Evolutionary conservation across 1,140 invertebrate species (phyloP), one percentile per base, ranked within the genome.

Genomic region (Drosophila bipectinata): DNA sequence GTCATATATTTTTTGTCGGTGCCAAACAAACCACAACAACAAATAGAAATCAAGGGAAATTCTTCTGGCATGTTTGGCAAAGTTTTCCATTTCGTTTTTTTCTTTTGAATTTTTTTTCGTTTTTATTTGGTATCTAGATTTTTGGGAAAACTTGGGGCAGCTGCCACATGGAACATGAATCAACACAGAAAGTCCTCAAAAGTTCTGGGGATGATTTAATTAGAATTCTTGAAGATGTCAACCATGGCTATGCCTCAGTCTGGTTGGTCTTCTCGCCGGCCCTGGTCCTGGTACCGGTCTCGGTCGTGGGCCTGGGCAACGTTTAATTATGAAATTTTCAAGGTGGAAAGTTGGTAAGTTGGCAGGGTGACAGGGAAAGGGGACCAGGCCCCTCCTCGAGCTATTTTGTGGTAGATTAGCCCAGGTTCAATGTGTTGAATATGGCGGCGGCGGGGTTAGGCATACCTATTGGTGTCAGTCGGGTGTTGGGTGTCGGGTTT

Each of bases 251-350:
- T 62, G 53, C 47, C 47, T 51, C 47, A 18, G 62, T 24, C 44
- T 45, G 48, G 61, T n/a, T 47, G 44, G 44, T 47, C 41, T 18
- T 15, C 41, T 44, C 5, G 41, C 14, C 41, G 12, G 39, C 3
- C n/a, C 39, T 44, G 12, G 12, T 0, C 39, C 39, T 26, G 28
- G 30, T 28, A 8, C 12, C 14, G 21, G 24, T 52, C 52, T 30
- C 51, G 34, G 56, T 47, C 32, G 28, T 51, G 39, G 61, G 56
- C 45, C 45, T 44, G 62, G 72, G 73, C 73, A 75, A 68, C 61
- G 72, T 85, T 85, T 88, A 85, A 85, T 85, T 85, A 85, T 85
- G 82, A 85, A 87, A 87, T 87, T 87, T 85, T 82, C 73, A 85
- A 87, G 82, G 82, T 76, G 82, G 72, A 69, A 75, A 73, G 48